Percentiles rank a stretch among this genome's conserved stretches.
phyloP scores from a whole-genome alignment of 2,113 vertebrate genomes.

The Oriolus oriolus region DNA sequence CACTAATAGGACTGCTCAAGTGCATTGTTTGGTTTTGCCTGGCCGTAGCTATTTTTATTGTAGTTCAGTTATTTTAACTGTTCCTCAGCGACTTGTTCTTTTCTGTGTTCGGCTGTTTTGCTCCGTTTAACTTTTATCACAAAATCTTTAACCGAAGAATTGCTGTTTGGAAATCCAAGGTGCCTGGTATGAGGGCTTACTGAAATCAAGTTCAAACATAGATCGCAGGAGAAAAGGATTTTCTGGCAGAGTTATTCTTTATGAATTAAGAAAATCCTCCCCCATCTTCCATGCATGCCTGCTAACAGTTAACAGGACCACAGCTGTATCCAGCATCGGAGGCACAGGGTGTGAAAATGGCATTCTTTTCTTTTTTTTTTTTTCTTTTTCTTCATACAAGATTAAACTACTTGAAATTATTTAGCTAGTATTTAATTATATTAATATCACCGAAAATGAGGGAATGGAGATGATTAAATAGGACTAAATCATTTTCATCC shows the following conservation, averaged over 20 bases:
- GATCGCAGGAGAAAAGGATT: neutral
- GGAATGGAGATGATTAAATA: constrained; percentile 33
- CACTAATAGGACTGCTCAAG: neutral
- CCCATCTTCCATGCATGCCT: neutral
- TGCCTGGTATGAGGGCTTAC: neutral
- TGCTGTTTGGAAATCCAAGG: neutral
- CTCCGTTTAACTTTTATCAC: constrained; percentile 19
- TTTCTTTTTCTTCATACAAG: neutral
- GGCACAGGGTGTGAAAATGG: neutral
- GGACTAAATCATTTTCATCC: constrained; percentile 52
- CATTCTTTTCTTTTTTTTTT: neutral
- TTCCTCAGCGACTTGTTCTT: neutral
- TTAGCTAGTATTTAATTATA: constrained; percentile 54
- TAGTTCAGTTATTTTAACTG: neutral
- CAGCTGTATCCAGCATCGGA: neutral
- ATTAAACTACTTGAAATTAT: constrained; percentile 46
- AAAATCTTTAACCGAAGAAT: neutral
- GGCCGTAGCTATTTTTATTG: neutral
- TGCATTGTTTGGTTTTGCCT: neutral
- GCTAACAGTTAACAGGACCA: constrained; percentile 6
- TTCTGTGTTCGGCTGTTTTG: neutral
- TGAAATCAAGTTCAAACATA: neutral
- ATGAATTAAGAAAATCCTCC: constrained; percentile 39
- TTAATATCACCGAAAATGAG: constrained; percentile 24
- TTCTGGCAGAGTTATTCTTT: constrained; percentile 29